Evolutionary conservation across 2,888 invertebrate genomes (phyloP), one percentile per base, ranked within the genome.

Genomic region (Dugesia japonica): DNA sequence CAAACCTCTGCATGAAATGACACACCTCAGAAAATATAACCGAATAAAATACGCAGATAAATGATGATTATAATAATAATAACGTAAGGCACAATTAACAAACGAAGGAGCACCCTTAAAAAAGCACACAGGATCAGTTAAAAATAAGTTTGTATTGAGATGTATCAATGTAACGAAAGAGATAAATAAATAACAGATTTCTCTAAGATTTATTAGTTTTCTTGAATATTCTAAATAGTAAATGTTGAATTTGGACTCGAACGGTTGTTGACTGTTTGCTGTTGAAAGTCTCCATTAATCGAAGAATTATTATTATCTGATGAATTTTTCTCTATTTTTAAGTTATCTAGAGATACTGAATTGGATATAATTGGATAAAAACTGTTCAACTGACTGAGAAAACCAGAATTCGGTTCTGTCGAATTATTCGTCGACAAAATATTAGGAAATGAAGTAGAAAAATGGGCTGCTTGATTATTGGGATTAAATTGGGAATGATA

Each of bases 331-430:
- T 23, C 23, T n/a, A n/a, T 4, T n/a, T n/a, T 56, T 7, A 56
- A 7, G n/a, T 4, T n/a, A 13, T 56, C 56, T 13, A 56, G 4
- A 1, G 56, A 56, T 23, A 1, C 20, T 20, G 56, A 20, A 56
- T 56, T 56, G 20, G 56, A n/a, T 13, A 56, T n/a, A 4, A n/a
- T 4, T 4, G 20, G 7, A n/a, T 56, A 56, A 20, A 56, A 20
- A n/a, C n/a, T 56, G 56, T 23, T 23, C n/a, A 56, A 56, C n/a
- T 56, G 56, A 56, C 56, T 56, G n/a, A 56, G 56, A n/a, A 56
- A 56, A 56, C 23, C 23, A 56, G 23, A n/a, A n/a, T 23, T 23
- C n/a, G 23, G n/a, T 20, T 56, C 56, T 1, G 56, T 23, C 9
- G 56, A 13, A 9, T 4, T 4, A 23, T n/a, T 20, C 56, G 56